These are phyloP conservation scores for Phrynocephalus versicolor DNA, from an alignment of 2,113 vertebrate species.

Conservation along the genomic window DNA sequence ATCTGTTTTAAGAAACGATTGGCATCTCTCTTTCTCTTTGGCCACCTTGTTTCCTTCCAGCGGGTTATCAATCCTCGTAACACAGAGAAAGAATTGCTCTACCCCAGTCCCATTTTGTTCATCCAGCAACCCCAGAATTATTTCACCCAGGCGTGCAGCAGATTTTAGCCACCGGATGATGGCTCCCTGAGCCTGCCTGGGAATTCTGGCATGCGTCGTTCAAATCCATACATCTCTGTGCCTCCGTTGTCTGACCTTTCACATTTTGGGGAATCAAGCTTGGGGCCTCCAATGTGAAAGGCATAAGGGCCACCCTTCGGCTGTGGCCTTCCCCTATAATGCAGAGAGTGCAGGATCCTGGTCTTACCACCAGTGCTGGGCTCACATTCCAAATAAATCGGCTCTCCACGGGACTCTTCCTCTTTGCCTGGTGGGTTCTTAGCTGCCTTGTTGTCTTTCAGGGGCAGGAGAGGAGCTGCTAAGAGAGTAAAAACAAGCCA, in stretches of 20 bases:
- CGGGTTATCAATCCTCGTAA: too few species aligned
- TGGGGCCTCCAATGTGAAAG: neutral
- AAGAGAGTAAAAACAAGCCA: neutral
- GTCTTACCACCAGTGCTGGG: slow-evolving; percentile 44
- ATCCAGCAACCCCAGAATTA: neutral
- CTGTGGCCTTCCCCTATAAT: neutral
- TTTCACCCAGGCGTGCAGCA: neutral
- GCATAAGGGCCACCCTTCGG: too few species aligned
- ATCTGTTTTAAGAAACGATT: neutral
- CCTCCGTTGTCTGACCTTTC: too few species aligned
- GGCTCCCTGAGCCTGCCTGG: too few species aligned
- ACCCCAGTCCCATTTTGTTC: neutral
- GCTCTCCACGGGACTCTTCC: neutral
- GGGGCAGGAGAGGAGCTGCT: neutral
- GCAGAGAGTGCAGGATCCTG: neutral
- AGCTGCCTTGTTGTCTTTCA: slow-evolving; percentile 7
- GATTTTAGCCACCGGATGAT: too few species aligned
- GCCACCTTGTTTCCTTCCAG: too few species aligned
- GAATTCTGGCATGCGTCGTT: too few species aligned
- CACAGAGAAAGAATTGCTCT: neutral
- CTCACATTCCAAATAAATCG: slow-evolving; percentile 55
- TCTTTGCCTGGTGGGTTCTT: neutral
- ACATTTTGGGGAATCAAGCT: too few species aligned
- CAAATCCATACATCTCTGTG: too few species aligned
- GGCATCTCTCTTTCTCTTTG: neutral